These are phyloP conservation scores for Gasterosteus nipponicus DNA, from an alignment of 2,113 vertebrate species.

Conservation along the genomic window DNA sequence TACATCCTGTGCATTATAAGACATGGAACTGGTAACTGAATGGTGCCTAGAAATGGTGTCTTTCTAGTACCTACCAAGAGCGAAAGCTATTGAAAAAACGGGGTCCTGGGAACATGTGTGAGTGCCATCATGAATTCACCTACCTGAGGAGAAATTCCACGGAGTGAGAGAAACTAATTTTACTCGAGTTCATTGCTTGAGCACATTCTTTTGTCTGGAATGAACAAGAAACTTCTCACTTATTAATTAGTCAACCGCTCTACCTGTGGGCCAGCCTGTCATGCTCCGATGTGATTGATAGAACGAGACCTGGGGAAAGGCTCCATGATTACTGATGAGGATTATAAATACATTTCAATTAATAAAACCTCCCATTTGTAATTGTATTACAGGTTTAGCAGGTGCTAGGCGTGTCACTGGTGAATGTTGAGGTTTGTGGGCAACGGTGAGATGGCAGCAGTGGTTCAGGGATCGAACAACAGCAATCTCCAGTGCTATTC, in stretches of 20 bases:
- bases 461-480: conserved; percentile 42
- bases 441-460: conserved; percentile 6
- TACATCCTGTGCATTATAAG: neutral
- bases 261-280: conserved; percentile 67
- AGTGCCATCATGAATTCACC: neutral
- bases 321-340: conserved; percentile 66
- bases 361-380: conserved; percentile 49
- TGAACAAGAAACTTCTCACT: conserved; percentile 54
- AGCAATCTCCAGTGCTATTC: conserved; percentile 64
- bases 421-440: conserved; percentile 26
- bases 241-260: conserved; percentile 71
- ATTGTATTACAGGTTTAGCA: conserved; percentile 45
- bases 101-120: neutral
- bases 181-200: conserved; percentile 21
- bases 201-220: conserved; percentile 45
- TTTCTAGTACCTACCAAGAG: neutral
- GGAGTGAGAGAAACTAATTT: conserved; percentile 14
- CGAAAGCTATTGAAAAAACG: neutral
- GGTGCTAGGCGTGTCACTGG: conserved; percentile 18
- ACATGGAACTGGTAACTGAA: neutral
- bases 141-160: neutral
- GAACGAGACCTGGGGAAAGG: conserved; percentile 59
- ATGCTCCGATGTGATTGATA: conserved; percentile 62
- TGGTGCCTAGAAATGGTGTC: neutral
- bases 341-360: conserved; percentile 75